Percentiles rank a stretch among this genome's conserved stretches.
Conservation (phyloP, 2,888 invertebrate species). For the Euzetes globulus region DNA sequence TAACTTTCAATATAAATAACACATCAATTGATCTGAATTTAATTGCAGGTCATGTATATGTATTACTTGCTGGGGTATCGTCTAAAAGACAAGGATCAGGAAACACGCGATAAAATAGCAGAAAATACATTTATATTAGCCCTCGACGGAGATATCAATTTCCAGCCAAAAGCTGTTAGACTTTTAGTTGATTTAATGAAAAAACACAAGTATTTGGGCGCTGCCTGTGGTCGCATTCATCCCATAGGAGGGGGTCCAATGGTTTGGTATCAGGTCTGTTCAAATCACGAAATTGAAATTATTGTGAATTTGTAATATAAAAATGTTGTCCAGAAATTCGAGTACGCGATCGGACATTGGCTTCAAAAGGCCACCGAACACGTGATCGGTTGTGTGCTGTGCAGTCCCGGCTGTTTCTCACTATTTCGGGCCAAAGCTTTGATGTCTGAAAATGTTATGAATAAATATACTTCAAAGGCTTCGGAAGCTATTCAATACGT, state of each 20-base stretch:
- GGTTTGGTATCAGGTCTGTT: conserved; percentile 62
- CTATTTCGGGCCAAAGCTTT: conserved; percentile 77
- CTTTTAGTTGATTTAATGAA: conserved; percentile 76
- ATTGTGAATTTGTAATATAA: too few species aligned
- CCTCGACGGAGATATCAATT: conserved; percentile 81
- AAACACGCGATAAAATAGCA: conserved; percentile 56
- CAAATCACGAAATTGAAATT: not conserved
- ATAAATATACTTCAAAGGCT: conserved; percentile 70
- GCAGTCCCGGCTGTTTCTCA: conserved; percentile 86
- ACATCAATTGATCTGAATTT: not conserved
- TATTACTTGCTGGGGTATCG: conserved; percentile 77
- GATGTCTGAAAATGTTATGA: conserved; percentile 85
- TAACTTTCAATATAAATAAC: too few species aligned
- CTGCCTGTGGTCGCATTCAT: conserved; percentile 82
- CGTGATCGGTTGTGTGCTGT: conserved; percentile 78
- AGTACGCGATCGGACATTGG: conserved; percentile 88
- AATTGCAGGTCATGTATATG: conserved; percentile 68
- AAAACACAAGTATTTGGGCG: conserved; percentile 65
- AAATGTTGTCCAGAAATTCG: conserved; percentile 63
- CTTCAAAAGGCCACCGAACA: conserved; percentile 85
- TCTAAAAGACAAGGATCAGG: conserved; percentile 46
- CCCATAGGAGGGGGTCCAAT: conserved; percentile 73
- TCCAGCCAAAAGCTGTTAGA: conserved; percentile 69
- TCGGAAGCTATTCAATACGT: conserved; percentile 51
- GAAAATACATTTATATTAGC: conserved; percentile 76